Conservation (phyloP, 2,797 vertebrate species). For the Myotis findleyi region DNA sequence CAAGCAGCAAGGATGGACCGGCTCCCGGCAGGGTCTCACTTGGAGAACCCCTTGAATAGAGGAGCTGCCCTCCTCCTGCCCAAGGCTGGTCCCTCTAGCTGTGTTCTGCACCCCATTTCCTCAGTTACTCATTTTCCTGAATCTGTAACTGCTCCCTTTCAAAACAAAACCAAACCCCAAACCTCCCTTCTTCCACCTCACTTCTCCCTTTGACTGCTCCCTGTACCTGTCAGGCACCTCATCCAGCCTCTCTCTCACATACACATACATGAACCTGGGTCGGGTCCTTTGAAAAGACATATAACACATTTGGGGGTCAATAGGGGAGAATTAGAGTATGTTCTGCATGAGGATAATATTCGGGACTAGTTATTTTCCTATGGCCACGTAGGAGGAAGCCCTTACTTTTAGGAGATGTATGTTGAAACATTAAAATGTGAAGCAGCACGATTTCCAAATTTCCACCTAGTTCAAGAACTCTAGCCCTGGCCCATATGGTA, state of each 20-base stretch:
- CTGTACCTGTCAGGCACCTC: neutral
- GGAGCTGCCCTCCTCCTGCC: neutral
- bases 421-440: neutral
- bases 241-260: neutral
- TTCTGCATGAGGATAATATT: neutral
- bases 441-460: neutral
- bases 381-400: neutral
- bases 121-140: neutral
- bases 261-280: neutral
- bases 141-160: neutral
- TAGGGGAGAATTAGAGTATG: neutral
- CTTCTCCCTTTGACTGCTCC: neutral
- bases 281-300: neutral
- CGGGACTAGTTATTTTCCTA: neutral
- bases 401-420: neutral
- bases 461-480: neutral
- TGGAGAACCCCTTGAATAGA: neutral
- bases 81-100: neutral
- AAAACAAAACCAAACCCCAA: neutral
- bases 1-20: no score
- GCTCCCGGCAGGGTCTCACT: neutral
- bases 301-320: neutral
- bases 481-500: neutral
- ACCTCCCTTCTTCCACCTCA: neutral
- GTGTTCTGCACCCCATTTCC: neutral